A percentile compares a stretch with the other conserved stretches of the same genome.
phyloP scores from a whole-genome alignment of 1,140 invertebrate species.

The Aplysia californica region DNA sequence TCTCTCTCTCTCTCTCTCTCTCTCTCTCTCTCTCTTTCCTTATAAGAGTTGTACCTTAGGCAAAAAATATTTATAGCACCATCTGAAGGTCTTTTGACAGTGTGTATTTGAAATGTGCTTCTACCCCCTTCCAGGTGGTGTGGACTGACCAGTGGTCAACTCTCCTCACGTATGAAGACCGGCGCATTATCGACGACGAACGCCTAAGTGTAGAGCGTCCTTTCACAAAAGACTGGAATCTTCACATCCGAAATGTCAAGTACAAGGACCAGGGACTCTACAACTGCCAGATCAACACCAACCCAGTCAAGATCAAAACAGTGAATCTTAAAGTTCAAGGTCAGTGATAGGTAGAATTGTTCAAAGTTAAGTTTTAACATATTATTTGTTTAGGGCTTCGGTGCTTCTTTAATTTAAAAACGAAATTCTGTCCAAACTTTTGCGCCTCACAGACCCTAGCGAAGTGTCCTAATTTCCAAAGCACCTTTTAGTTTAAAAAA shows the following conservation, averaged over 20 bases:
- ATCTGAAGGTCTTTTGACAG: no score
- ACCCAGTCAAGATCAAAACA: constrained; percentile 60
- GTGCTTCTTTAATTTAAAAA: neutral
- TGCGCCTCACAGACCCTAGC: no score
- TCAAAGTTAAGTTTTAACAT: no score
- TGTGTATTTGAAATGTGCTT: no score
- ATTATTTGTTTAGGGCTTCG: neutral
- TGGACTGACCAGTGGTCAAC: constrained; percentile 62
- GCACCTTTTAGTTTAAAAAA: neutral
- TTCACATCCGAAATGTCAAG: constrained; percentile 57
- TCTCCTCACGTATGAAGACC: constrained; percentile 57
- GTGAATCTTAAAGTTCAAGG: constrained; percentile 62
- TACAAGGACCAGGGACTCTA: constrained; percentile 60
- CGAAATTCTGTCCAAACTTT: neutral
- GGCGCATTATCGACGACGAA: constrained; percentile 61
- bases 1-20: no score
- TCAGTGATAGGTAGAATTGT: constrained; percentile 32
- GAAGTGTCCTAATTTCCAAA: neutral
- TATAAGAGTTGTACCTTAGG: no score
- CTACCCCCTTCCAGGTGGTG: constrained; percentile 58
- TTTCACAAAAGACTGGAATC: constrained; percentile 62
- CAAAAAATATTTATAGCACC: no score
- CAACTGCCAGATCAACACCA: constrained; percentile 64
- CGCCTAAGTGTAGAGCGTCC: constrained; percentile 61
- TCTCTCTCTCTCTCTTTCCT: no score